Evolutionary conservation across 2,888 invertebrate species (phyloP), one percentile per base, ranked within the genome.

Genomic region (Caenorhabditis doughertyi): DNA sequence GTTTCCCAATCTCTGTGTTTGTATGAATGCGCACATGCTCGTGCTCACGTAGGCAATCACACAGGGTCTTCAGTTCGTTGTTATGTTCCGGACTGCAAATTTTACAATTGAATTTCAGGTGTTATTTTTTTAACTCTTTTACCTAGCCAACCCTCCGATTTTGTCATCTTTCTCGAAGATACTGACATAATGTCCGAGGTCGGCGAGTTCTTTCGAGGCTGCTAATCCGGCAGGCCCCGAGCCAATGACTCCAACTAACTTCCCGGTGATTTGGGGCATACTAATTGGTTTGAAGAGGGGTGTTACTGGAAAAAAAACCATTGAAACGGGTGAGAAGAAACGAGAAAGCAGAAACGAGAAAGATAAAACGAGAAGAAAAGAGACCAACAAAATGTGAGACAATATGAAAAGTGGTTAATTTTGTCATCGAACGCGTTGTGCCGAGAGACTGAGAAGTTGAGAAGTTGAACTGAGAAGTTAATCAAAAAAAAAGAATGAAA

Each of bases 81-180:
- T 99, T 98, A 99, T 99, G 8, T 96, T 97, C n/a, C 98, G 99
- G 92, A 99, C 88, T 84, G 56, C 16, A 83, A 72, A 49, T 0
- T 3, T 39, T 39, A 47, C 18, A 18, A 42, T 42, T 7, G 3
- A 3, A 5, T 13, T 16, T 42, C 42, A 42, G n/a, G 8, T 13
- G 47, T n/a, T 21, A 42, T 1, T 0, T 29, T 49, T 3, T 29
- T 47, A 23, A 13, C 44, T 3, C 18, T 35, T 9, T 39, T 23
- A 85, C 85, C 97, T 96, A 60, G 99, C 93, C 25, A 99, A 94
- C 0, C 99, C 99, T 76, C 98, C 98, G 3, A 96, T 94, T 11
- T 97, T 94, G 93, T 98, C 97, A 93, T 98, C 98, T 74, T 98
- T 94, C 92, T 99, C 99, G 93, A 95, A 98, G 47, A 99, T 97